Evolutionary conservation across 64 coral and sea anemone genomes (phyloP), one percentile per base, ranked within the genome.

Genomic region (Anthopleura sola): DNA sequence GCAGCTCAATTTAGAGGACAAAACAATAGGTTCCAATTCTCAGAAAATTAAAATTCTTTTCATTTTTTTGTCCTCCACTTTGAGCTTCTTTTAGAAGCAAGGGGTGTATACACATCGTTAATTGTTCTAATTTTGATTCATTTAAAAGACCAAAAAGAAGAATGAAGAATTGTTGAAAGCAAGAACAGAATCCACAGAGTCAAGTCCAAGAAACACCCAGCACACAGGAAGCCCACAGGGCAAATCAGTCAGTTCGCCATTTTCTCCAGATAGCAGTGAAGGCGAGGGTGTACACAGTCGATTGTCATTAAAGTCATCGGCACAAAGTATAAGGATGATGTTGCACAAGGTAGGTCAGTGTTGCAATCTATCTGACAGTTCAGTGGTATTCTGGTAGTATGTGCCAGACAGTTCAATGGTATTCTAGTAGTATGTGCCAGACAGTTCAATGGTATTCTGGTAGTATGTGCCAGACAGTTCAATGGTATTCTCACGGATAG

Each of bases 241-340:
- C 78, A 97, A 93, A 64, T 75, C 55, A 21, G 34, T 86, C 26
- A 85, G 54, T 23, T 78, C 87, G 31, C 40, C 88, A 15, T 92
- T 97, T 54, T 97, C 94, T n/a, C 90, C 94, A 19, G 94, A 97
- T 17, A 89, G 90, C 49, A 88, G 88, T 60, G 90, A 90, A 34
- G 90, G 78, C 32, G 89, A 78, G 60, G 36, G 32, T 19, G 51
- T 60, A 23, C 75, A 66, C 5, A 80, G 90, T 32, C 82, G 74
- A 46, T 18, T 85, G 4, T 97, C 94, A 18, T 64, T 92, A 2
- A 97, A 92, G 29, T 97, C 94, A 34, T 97, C 94, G 15, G 94
- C 94, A 8, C 91, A 93, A 82, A 82, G 85, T 40, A 89, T 92
- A 49, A 80, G 84, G 69, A 87, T 83, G 85, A 92, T 92, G 85